Evolutionary conservation across 2,113 vertebrate genomes (phyloP).

Genomic region (Prionailurus viverrinus): DNA sequence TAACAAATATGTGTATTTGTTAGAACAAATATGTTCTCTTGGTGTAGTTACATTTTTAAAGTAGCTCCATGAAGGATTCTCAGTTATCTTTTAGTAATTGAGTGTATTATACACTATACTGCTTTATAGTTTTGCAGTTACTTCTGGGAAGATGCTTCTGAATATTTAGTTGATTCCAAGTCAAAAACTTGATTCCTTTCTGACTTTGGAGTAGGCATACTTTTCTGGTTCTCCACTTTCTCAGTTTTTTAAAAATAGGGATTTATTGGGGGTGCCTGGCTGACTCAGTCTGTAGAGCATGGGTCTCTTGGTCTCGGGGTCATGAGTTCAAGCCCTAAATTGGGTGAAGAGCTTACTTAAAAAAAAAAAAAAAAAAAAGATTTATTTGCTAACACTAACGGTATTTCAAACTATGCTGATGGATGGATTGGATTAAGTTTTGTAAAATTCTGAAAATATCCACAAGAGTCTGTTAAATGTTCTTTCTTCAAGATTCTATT

Average conservation of each 20-base stretch:
- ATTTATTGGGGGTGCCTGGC: neutral
- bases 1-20: neutral
- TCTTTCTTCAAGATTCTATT: neutral
- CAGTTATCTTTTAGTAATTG: neutral
- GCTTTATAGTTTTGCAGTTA: neutral
- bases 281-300: neutral
- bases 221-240: neutral
- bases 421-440: neutral
- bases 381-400: constrained; percentile 28
- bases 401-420: neutral
- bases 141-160: neutral
- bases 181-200: neutral
- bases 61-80: neutral
- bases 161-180: neutral
- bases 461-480: neutral
- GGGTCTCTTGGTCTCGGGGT: neutral
- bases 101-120: neutral
- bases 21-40: neutral
- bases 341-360: neutral
- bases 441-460: neutral
- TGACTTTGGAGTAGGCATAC: neutral
- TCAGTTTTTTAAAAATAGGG: neutral
- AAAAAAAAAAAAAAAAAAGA: neutral
- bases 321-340: neutral
- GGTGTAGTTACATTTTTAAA: constrained; percentile 17